These are phyloP conservation scores for Sepioteuthis lessoniana DNA, from an alignment of 2,888 invertebrate genomes.

Conservation along the genomic window DNA sequence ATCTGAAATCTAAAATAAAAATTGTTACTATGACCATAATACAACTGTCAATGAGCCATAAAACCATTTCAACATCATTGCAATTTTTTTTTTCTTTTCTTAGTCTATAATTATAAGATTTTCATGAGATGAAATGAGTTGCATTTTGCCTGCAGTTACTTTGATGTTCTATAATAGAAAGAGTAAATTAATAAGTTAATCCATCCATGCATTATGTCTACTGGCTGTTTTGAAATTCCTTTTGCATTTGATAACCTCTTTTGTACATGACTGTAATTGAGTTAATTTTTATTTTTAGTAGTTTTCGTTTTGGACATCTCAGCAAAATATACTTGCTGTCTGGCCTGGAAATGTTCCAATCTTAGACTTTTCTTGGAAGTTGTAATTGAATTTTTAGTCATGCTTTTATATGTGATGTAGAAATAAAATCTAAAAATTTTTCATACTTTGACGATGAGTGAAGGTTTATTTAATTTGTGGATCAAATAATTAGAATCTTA, in stretches of 20 bases:
- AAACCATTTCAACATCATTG: conserved; percentile 16
- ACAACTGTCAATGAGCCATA: neutral
- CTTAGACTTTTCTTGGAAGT: neutral
- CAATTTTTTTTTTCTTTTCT: neutral
- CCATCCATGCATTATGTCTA: neutral
- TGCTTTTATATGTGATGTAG: neutral
- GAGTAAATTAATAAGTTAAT: neutral
- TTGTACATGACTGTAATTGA: conserved; percentile 7
- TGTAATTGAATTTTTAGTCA: neutral
- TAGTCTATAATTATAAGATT: neutral
- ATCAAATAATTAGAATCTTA: conserved; percentile 9
- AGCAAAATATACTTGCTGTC: conserved; percentile 33
- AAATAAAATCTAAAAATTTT: neutral
- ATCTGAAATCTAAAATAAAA: no score
- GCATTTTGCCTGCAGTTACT: neutral
- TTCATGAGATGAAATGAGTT: neutral
- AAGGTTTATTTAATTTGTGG: neutral
- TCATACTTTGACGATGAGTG: neutral
- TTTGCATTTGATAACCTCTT: conserved; percentile 21
- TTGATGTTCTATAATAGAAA: neutral
- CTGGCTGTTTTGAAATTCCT: neutral
- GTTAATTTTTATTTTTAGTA: neutral
- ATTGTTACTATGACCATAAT: neutral
- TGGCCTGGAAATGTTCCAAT: neutral
- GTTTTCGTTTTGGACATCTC: neutral